Evolutionary conservation across 2,113 vertebrate genomes (phyloP).

Genomic region (Peromyscus polionotus): DNA sequence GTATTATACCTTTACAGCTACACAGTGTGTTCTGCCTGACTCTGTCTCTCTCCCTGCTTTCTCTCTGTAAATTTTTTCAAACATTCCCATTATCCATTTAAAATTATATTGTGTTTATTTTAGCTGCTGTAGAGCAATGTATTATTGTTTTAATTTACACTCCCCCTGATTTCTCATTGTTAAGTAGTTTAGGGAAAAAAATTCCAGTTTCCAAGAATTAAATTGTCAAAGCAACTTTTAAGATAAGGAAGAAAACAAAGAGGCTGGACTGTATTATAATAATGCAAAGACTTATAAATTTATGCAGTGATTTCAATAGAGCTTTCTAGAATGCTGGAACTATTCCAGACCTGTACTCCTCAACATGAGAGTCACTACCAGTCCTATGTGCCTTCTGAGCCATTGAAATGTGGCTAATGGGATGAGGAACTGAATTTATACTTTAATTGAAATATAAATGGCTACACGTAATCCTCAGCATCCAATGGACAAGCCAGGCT

Average conservation of each 20-base stretch:
- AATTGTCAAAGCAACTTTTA: slow-evolving; percentile 20
- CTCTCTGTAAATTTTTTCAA: background rate
- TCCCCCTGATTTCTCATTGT: background rate
- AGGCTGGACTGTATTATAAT: background rate
- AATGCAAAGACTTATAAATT: background rate
- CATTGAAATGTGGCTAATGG: background rate
- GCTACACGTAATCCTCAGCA: background rate
- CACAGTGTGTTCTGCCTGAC: background rate
- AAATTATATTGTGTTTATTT: background rate
- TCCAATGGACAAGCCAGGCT: background rate
- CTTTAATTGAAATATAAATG: background rate
- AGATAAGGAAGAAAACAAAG: slow-evolving; percentile 27
- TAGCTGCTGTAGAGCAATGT: background rate
- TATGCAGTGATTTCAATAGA: background rate
- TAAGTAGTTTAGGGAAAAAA: slow-evolving; percentile 22
- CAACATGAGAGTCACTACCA: background rate
- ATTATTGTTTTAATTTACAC: background rate
- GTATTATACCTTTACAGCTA: background rate
- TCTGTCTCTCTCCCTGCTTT: background rate
- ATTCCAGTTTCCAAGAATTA: background rate
- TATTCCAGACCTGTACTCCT: background rate
- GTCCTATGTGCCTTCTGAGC: rapidly evolving
- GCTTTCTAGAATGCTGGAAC: background rate
- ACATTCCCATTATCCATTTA: background rate
- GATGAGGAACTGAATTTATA: background rate